These are phyloP conservation scores for Sussaba pulchella DNA, from an alignment of 2,888 invertebrate species.

Conservation along the genomic window DNA sequence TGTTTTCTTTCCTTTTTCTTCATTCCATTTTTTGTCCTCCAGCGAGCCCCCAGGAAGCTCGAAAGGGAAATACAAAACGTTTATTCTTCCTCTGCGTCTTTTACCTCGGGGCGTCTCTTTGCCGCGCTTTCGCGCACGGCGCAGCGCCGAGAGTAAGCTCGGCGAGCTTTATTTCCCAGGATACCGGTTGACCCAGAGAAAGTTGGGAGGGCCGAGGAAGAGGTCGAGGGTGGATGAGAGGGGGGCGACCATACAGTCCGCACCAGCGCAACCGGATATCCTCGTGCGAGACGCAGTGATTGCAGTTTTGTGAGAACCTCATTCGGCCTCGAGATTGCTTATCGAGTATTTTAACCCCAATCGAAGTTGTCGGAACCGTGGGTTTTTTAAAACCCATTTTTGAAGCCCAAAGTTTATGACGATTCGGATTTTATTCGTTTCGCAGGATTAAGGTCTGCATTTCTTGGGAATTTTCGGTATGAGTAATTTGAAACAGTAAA, in stretches of 20 bases:
- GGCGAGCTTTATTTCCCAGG: conserved; percentile 55
- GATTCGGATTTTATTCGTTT: no score
- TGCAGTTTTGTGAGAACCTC: conserved; percentile 46
- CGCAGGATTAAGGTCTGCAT: no score
- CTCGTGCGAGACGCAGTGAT: conserved; percentile 53
- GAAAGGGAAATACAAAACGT: conserved; percentile 41
- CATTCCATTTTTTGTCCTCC: conserved; percentile 3
- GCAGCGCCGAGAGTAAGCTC: conserved; percentile 33
- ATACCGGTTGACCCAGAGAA: conserved; percentile 50
- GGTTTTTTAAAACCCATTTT: no score
- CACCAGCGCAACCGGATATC: conserved; percentile 41
- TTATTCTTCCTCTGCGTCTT: conserved; percentile 39
- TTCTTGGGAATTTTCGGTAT: no score
- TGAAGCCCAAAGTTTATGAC: no score
- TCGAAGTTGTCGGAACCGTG: conserved; percentile 2
- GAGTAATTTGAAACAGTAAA: no score
- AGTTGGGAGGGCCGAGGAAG: not conserved
- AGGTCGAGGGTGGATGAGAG: not conserved
- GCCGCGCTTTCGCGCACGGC: conserved; percentile 16
- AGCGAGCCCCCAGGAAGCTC: conserved; percentile 32
- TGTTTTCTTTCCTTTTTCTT: not conserved
- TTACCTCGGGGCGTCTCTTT: conserved; percentile 25
- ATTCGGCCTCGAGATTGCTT: conserved; percentile 41
- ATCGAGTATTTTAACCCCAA: not conserved
- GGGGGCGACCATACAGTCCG: conserved; percentile 2